phyloP scores from a whole-genome alignment of 1,140 invertebrate genomes.

The Drosophila subpulchrella region DNA sequence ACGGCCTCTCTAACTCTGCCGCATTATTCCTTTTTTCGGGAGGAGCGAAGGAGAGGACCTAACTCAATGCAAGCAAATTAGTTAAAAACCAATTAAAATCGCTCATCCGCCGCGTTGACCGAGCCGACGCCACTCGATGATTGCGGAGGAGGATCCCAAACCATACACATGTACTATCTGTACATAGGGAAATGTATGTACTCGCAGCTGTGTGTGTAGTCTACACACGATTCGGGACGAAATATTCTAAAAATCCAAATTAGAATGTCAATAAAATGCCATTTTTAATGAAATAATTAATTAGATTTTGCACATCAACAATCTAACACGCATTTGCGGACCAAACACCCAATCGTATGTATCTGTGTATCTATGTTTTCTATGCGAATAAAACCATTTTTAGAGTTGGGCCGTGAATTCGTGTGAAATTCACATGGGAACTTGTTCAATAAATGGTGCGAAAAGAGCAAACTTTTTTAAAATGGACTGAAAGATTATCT shows the following conservation, averaged over 20 bases:
- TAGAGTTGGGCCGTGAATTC: slow-evolving; percentile 3
- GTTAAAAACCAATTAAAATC: slow-evolving; percentile 82
- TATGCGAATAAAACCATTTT: slow-evolving; percentile 17
- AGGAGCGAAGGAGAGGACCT: background rate
- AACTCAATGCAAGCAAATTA: slow-evolving; percentile 69
- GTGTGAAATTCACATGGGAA: background rate
- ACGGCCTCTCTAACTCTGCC: background rate
- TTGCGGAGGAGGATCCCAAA: slow-evolving; percentile 1
- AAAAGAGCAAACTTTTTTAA: background rate
- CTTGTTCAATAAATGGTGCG: background rate
- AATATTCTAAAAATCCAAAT: slow-evolving; percentile 78
- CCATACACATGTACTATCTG: background rate
- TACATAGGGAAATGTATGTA: slow-evolving; percentile 15
- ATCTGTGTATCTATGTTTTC: slow-evolving; percentile 17
- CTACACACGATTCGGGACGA: slow-evolving; percentile 17
- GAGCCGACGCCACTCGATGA: slow-evolving; percentile 31
- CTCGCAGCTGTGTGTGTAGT: background rate
- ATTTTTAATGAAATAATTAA: slow-evolving; percentile 81
- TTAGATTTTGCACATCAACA: slow-evolving; percentile 81
- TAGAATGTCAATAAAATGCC: slow-evolving; percentile 82
- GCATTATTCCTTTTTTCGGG: background rate
- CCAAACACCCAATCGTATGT: slow-evolving; percentile 23
- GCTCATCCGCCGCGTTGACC: slow-evolving; percentile 67
- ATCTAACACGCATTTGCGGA: slow-evolving; percentile 59
- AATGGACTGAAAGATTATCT: background rate